Base-by-base conservation (phyloP, 2,113 vertebrate species). In the Sus scrofa region DNA sequence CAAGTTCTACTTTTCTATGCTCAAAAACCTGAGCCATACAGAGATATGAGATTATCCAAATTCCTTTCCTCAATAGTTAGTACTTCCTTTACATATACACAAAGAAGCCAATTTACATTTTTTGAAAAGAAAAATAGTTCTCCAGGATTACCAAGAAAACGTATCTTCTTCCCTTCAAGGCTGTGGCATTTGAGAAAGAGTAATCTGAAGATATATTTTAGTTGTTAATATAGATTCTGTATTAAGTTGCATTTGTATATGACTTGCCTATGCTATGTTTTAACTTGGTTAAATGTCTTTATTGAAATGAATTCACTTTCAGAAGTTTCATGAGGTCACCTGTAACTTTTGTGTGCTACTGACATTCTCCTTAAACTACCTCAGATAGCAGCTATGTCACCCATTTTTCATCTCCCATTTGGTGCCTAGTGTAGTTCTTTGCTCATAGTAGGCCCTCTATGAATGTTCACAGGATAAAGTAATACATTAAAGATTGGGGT, bases 41-140 rank as follows among this genome's bases (percentile, higher is more conserved):
- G 37, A 78, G n/a, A 86, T 70, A 91, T 52, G 73, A 95, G 92
- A 95, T 83, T 71, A 89, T 58, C 89, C 60, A 74, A 24, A 27
- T 84, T 86, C 19, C 22, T 73, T 82, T 86, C 67, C 83, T 68
- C 16, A 39, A 4, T n/a, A 79, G 4, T 65, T 65, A 39, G 8
- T 58, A 24, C 1, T 94, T 86, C 20, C 30, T 89, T 78, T 44
- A 20, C 86, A 10, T 27, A 75, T 2, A 63, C 16, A 77, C 8
- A 83, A 70, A 65, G 2, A 77, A 90, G 11, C 32, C 71, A 27
- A 62, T 92, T 96, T 93, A 70, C 8, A 83, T 79, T 93, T 92
- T 91, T 77, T 96, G 52, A 44, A 58, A 81, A 77, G 60, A 56
- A 86, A 84, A 39, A 60, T 10, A 7, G 2, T 26, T 93, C 1